Evolutionary conservation across 1,140 invertebrate species (phyloP).

Genomic region (Neodiprion fabricii): DNA sequence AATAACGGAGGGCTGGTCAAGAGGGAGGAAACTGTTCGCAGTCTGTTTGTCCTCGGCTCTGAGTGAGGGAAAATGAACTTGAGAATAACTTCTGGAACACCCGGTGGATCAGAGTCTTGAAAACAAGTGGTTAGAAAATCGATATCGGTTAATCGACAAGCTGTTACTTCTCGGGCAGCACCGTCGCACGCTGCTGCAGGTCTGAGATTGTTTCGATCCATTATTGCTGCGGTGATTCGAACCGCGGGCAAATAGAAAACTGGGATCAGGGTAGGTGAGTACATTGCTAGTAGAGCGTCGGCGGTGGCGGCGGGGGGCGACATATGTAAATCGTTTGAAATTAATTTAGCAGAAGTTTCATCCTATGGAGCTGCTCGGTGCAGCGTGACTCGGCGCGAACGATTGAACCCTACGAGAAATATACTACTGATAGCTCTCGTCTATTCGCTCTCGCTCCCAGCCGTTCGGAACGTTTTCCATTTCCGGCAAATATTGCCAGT

Average conservation of each 20-base stretch:
- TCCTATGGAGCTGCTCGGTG: not conserved
- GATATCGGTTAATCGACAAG: not conserved
- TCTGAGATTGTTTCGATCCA: constrained; percentile 5
- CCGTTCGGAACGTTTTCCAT: too few species aligned
- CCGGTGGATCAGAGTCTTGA: too few species aligned
- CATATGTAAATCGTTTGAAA: constrained; percentile 44
- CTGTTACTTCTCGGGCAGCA: not conserved
- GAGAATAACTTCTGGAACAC: too few species aligned
- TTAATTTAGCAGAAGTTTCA: constrained; percentile 43
- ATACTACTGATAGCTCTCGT: not conserved
- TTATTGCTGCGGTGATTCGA: not conserved
- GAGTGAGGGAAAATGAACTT: too few species aligned
- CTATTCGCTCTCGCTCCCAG: too few species aligned
- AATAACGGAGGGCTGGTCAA: too few species aligned
- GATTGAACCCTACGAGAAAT: constrained; percentile 22
- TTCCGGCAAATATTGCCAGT: too few species aligned
- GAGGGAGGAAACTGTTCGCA: too few species aligned
- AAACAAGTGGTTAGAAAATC: not conserved
- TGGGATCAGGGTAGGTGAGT: constrained; percentile 13
- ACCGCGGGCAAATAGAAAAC: constrained; percentile 1
- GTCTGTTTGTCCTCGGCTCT: too few species aligned
- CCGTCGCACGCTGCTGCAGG: not conserved
- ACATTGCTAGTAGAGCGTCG: constrained; percentile 38
- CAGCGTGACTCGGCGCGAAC: not conserved
- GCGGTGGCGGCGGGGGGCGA: constrained; percentile 29